Base-by-base conservation (phyloP, 2,888 invertebrate genomes). In the Drosophila nr. medialis region DNA sequence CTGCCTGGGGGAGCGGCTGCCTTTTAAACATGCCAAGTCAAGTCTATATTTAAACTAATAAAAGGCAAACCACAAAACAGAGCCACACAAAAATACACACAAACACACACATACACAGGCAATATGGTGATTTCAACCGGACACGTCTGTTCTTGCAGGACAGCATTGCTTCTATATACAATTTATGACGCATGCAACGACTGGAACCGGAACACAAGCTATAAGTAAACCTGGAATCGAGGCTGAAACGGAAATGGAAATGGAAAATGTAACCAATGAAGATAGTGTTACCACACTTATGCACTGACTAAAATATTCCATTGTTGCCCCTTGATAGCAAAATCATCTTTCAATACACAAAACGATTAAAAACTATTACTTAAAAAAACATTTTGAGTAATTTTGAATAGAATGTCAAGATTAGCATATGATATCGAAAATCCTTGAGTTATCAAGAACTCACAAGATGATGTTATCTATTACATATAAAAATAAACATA, bases 21-120 rank as follows among this genome's bases (percentile, higher is more conserved):
- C 67, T 81, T 80, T 72, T 60, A 83, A 88, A 69, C 77, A 67
- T 71, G 62, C 75, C 82, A 77, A 86, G 70, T 78, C 74, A 72
- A 74, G 88, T 85, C 85, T 85, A 90, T 85, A 85, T 85, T 88
- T 85, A 90, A 88, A 90, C 86, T 85, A 90, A 85, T 85, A 86
- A 85, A 86, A 83, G 83, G 86, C 80, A 55, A 83, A 64, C 73
- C 83, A 61, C 78, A 67, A 42, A 18, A 70, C 56, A 60, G 61
- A 55, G 38, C 27, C 38, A 18, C 21, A 27, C 64, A 81, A 56
- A 29, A 42, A 45, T 15, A 30, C 40, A 40, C 51, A 53, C 30
- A 27, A n/a, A 21, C 32, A 49, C 53, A 63, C 49, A 64, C 38
- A 29, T 29, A n/a, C 56, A 64, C 24, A 30, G 63, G 49, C 65